These are phyloP conservation scores for Diarsia rubi DNA, from an alignment of 2,888 invertebrate genomes.

Conservation along the genomic window DNA sequence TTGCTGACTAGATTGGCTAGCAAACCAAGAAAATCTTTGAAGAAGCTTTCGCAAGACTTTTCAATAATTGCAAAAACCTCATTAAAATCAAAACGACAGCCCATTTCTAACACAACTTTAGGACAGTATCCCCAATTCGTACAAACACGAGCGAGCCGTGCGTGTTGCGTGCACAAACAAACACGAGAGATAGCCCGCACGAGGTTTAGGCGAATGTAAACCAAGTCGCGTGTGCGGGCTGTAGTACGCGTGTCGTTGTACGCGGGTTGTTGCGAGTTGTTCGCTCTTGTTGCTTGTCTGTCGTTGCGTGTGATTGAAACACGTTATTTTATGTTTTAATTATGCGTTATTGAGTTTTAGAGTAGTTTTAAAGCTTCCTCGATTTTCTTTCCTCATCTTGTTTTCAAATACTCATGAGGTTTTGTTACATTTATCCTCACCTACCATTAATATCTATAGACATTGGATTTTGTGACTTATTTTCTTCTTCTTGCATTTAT, in stretches of 20 bases:
- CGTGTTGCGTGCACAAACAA: conserved; percentile 78
- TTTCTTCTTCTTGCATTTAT: background rate
- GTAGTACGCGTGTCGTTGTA: conserved; percentile 39
- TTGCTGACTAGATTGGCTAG: background rate
- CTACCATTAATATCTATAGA: background rate
- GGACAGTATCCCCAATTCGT: conserved; percentile 36
- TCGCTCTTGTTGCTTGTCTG: conserved; percentile 48
- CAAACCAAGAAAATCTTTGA: background rate
- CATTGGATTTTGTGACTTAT: background rate
- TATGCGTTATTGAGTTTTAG: conserved; percentile 13
- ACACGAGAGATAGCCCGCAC: conserved; percentile 72
- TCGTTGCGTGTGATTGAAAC: conserved; percentile 51
- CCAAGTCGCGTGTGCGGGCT: conserved; percentile 62
- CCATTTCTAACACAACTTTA: background rate
- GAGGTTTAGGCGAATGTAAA: conserved; percentile 70
- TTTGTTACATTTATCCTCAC: background rate
- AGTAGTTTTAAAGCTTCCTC: conserved; percentile 4
- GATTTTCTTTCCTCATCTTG: background rate
- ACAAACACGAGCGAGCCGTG: conserved; percentile 26
- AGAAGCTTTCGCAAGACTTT: background rate
- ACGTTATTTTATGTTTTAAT: conserved; percentile 35
- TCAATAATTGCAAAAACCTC: background rate
- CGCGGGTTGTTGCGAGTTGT: conserved; percentile 44
- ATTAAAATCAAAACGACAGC: conserved; percentile 24
- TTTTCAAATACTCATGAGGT: background rate